Conservation (phyloP, 2,888 invertebrate genomes). For the Heteromyza rotundicornis region DNA sequence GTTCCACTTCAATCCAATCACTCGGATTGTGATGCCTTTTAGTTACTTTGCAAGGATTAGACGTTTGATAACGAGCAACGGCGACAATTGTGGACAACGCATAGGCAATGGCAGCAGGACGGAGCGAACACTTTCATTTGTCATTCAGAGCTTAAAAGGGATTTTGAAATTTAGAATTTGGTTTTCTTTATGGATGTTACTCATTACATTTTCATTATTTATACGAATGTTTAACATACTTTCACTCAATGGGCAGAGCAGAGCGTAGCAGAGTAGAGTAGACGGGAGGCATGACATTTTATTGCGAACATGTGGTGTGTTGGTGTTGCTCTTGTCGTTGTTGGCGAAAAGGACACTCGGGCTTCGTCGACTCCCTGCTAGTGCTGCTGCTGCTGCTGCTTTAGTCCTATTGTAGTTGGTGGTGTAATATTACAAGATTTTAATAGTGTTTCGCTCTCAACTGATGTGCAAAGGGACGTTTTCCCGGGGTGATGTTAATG, state of each 20-base stretch:
- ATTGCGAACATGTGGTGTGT: conserved; percentile 15
- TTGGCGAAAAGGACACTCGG: conserved; percentile 27
- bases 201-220: conserved; percentile 61
- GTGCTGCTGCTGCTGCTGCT: background rate
- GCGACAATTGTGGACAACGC: background rate
- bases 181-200: conserved; percentile 53
- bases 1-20: conserved; percentile 54
- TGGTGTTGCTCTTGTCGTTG: conserved; percentile 8
- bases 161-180: conserved; percentile 48
- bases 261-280: no score
- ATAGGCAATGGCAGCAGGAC: conserved; percentile 17
- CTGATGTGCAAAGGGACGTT: background rate
- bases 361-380: conserved; percentile 7
- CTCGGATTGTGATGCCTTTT: conserved; percentile 50
- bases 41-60: conserved; percentile 34
- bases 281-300: background rate
- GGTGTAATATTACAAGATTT: conserved; percentile 35
- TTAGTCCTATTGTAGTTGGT: conserved; percentile 26
- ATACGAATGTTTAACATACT: conserved; percentile 43
- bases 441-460: conserved; percentile 27
- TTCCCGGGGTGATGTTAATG: conserved; percentile 40
- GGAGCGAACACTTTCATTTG: conserved; percentile 55
- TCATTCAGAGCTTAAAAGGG: conserved; percentile 56
- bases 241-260: background rate
- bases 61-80: conserved; percentile 15